These are phyloP conservation scores for Chironomus tentans DNA, from an alignment of 2,888 invertebrate species.

Conservation along the genomic window DNA sequence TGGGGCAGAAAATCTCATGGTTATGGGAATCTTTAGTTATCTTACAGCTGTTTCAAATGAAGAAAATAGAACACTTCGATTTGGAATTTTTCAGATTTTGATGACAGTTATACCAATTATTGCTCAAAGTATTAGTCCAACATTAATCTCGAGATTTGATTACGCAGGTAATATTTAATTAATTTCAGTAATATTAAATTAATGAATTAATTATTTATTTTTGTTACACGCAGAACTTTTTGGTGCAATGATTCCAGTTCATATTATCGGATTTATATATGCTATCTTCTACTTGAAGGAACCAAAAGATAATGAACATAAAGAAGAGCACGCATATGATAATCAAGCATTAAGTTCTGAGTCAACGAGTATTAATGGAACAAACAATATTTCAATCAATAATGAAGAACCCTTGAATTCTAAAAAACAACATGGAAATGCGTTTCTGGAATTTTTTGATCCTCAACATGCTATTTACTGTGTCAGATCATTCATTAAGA, in stretches of 20 bases:
- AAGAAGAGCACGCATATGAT: slow-evolving; percentile 24
- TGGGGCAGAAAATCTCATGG: slow-evolving; percentile 39
- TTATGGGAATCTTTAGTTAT: slow-evolving; percentile 42
- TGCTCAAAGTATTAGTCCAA: slow-evolving; percentile 35
- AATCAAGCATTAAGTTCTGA: slow-evolving; percentile 29
- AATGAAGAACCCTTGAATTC: not conserved
- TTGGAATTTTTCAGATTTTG: slow-evolving; percentile 41
- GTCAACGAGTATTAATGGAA: not conserved
- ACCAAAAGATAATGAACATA: slow-evolving; percentile 28
- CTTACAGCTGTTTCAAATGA: slow-evolving; percentile 39
- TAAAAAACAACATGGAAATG: slow-evolving; percentile 30
- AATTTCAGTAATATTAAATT: not conserved
- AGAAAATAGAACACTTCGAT: slow-evolving; percentile 39
- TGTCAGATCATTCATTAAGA: slow-evolving; percentile 36
- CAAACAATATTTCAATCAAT: not conserved
- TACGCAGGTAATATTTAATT: not conserved
- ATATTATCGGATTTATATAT: slow-evolving; percentile 38
- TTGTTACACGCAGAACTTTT: slow-evolving; percentile 35
- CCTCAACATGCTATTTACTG: slow-evolving; percentile 38
- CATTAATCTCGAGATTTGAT: slow-evolving; percentile 31
- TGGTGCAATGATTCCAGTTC: slow-evolving; percentile 36
- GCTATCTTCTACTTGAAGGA: slow-evolving; percentile 39
- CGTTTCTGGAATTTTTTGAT: slow-evolving; percentile 38
- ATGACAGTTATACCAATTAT: slow-evolving; percentile 37
- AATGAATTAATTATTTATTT: not conserved